These are phyloP conservation scores for Apamea crenata DNA, from an alignment of 2,888 invertebrate genomes.

Conservation along the genomic window DNA sequence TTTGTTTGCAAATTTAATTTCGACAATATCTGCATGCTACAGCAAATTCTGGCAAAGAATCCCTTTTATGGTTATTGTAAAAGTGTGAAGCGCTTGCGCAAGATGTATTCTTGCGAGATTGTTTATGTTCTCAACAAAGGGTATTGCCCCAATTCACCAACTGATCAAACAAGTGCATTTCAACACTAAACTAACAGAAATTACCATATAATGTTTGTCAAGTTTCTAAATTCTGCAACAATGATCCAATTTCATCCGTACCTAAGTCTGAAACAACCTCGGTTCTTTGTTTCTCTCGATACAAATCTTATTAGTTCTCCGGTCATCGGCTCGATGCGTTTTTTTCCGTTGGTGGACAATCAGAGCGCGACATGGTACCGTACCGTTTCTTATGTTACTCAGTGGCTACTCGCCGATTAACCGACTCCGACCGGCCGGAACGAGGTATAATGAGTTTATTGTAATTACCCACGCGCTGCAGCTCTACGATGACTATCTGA, in stretches of 20 bases:
- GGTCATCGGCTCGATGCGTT: slow-evolving; percentile 75
- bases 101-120: slow-evolving; percentile 29
- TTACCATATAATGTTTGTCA: not conserved
- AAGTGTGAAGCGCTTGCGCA: slow-evolving; percentile 28
- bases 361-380: slow-evolving; percentile 83
- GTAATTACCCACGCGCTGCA: slow-evolving; percentile 72
- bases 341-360: slow-evolving; percentile 74
- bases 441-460: slow-evolving; percentile 80
- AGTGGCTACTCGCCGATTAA: slow-evolving; percentile 77
- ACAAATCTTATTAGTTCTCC: slow-evolving; percentile 58
- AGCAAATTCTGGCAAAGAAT: not conserved
- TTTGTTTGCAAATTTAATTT: slow-evolving; percentile 47
- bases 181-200: slow-evolving; percentile 4
- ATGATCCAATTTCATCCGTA: slow-evolving; percentile 14
- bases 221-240: slow-evolving; percentile 18
- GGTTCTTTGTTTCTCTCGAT: slow-evolving; percentile 51
- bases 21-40: slow-evolving; percentile 4
- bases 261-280: not conserved
- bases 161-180: slow-evolving; percentile 45
- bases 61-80: slow-evolving; percentile 2
- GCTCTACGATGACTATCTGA: slow-evolving; percentile 28
- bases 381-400: slow-evolving; percentile 82
- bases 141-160: slow-evolving; percentile 33
- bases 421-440: slow-evolving; percentile 79
- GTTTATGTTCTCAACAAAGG: slow-evolving; percentile 43